A percentile compares a stretch with the other conserved stretches of the same genome.
Conservation (phyloP, 2,888 invertebrate species). For the Lasioglossum figueresi region DNA sequence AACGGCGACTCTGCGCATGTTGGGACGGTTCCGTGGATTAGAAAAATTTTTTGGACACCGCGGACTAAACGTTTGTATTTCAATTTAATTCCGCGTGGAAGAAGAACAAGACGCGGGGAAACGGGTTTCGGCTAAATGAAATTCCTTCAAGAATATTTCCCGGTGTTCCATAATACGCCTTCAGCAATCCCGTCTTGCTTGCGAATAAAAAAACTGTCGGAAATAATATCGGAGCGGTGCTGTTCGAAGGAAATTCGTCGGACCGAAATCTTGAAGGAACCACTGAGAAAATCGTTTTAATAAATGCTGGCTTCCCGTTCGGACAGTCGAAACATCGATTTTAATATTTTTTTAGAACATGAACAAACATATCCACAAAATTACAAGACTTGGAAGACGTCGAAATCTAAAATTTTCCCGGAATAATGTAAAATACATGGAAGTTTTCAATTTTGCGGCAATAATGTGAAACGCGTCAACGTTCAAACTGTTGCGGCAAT, state of each 20-base stretch:
- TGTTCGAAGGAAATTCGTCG: background rate
- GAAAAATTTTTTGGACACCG: background rate
- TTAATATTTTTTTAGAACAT: background rate
- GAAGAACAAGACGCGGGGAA: background rate
- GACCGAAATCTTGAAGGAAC: background rate
- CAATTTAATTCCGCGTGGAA: background rate
- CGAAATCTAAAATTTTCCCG: background rate
- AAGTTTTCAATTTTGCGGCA: background rate
- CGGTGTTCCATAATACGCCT: conserved; percentile 3
- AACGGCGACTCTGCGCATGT: background rate
- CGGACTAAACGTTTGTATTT: background rate
- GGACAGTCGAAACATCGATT: background rate
- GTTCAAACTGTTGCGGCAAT: too few relatives aligned
- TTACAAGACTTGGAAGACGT: background rate
- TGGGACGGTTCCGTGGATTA: background rate
- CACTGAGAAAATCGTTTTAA: background rate
- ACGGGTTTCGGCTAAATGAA: conserved; percentile 17
- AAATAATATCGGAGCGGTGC: background rate
- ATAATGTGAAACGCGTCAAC: background rate
- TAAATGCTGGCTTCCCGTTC: background rate
- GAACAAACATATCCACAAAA: background rate
- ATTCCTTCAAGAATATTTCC: conserved; percentile 22
- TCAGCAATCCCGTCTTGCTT: background rate
- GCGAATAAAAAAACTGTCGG: background rate
- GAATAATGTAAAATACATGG: too few relatives aligned